Base-by-base conservation (phyloP, 2,888 invertebrate genomes). In the Diplazon laetatorius region DNA sequence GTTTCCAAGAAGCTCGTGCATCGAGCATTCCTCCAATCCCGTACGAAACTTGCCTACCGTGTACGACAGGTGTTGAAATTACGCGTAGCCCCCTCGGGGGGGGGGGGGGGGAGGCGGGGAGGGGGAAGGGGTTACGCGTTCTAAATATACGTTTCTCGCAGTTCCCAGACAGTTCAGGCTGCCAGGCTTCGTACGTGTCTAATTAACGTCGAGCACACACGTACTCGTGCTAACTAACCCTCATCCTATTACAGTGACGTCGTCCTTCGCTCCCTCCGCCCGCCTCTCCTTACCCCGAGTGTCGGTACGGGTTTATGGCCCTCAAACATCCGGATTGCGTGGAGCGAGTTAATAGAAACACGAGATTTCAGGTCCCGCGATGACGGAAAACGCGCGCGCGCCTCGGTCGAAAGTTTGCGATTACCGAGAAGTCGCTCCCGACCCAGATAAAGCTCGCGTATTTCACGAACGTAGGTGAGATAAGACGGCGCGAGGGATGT, bases 171-270 rank as follows among this genome's bases (percentile, higher is more conserved):
- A 68, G 59, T 68, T 44, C 52, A 50, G 44, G 52, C 48, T 57
- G 77, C 59, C 37, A 50, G 66, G 60, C 71, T 69, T 72, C 46
- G 79, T 80, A 81, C 79, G 81, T 81, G 77, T 81, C 81, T 80
- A 81, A 81, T 81, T 80, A 81, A 72, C 77, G 75, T 79, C 81
- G 77, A 77, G 72, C 76, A 74, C 77, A 77, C 78, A 78, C 78
- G 74, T 78, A 78, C 74, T 55, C 66, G 72, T 77, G 75, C 81
- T 80, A 81, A 81, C 79, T 79, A 81, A 81, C 81, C 75, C 74
- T 71, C 72, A 76, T 71, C 71, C 75, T 50, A 65, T 69, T 69
- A 76, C 39, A 69, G 59, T 68, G 66, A 50, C 37, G 35, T 55
- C 50, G 65, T 46, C 69, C 39, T 22, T 60, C 62, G 52, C 50